These are phyloP conservation scores for Terrapene triunguis DNA, from an alignment of 2,113 vertebrate species.

Conservation along the genomic window DNA sequence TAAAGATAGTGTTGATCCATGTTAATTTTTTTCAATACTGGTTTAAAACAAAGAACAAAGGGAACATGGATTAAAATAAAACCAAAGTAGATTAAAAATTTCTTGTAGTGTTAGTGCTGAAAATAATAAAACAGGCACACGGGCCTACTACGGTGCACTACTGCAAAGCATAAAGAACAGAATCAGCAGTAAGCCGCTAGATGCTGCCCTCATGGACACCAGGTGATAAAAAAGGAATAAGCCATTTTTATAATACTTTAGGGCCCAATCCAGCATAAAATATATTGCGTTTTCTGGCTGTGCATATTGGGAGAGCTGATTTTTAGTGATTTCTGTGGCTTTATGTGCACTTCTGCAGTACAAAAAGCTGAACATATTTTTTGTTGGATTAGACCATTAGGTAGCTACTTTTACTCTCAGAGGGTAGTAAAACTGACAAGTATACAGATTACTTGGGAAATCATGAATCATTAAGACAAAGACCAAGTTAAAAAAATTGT, in stretches of 20 bases:
- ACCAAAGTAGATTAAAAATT: conserved; percentile 58
- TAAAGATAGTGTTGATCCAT: neutral
- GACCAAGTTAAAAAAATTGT: conserved; percentile 41
- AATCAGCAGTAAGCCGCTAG: conserved; percentile 71
- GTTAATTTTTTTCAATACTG: neutral
- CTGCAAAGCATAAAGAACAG: conserved; percentile 60
- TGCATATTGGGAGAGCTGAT: conserved; percentile 21
- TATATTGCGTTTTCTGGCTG: conserved; percentile 31
- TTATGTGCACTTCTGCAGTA: conserved; percentile 23
- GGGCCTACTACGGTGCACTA: conserved; percentile 46
- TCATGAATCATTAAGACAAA: conserved; percentile 67
- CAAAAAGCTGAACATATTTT: conserved; percentile 71
- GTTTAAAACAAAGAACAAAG: conserved; percentile 51
- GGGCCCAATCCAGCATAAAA: conserved; percentile 74
- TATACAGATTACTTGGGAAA: conserved; percentile 22
- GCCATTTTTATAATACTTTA: conserved; percentile 79
- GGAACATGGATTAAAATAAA: conserved; percentile 33
- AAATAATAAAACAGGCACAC: conserved; percentile 58
- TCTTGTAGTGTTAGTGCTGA: conserved; percentile 31
- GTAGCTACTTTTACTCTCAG: conserved; percentile 55
- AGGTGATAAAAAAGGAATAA: conserved; percentile 57
- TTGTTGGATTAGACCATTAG: conserved; percentile 60
- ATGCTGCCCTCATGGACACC: conserved; percentile 54
- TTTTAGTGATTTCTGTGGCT: conserved; percentile 55
- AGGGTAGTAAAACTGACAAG: conserved; percentile 14